Base-by-base conservation (phyloP, 2,888 invertebrate genomes). In the Andrena bicolor region DNA sequence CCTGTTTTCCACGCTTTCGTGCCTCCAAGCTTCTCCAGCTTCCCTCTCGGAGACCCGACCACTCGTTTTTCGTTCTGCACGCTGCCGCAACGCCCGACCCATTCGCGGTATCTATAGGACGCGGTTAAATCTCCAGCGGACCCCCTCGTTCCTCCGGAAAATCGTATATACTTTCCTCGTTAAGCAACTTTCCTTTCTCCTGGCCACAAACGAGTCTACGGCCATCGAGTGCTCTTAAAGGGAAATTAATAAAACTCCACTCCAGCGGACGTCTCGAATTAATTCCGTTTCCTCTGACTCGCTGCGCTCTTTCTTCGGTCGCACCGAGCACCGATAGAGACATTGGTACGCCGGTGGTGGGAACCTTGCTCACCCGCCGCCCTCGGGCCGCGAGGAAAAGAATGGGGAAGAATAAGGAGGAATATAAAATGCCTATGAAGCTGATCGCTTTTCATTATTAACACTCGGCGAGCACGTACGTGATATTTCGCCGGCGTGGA, bases 401-500 rank as follows among this genome's bases (percentile, higher is more conserved):
- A 8, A 7, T n/a, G n/a, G 41, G 7, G 13, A 16, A 32, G 13
- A 20, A 28, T 28, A 26, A 16, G 0, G 10, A 28, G 3, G 41
- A 26, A 68, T 69, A 65, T 65, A 65, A 76, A 64, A 73, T 58
- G 16, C 2, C 69, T 23, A 70, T 41, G 35, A 63, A 30, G 28
- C 66, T 53, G 76, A 80, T 80, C 86, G 76, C 76, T 84, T 75
- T 82, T 77, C 79, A 76, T 86, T 82, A 84, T 78, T 84, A 82
- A 84, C 81, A 13, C 69, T 84, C 72, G 53, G 70, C 60, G 66
- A 75, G 65, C 79, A 80, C 73, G 81, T 77, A 80, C 65, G 66
- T 70, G 77, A 66, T 73, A 73, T 73, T 75, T 77, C 82, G 65
- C 70, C 53, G n/a, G 58, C 71, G 69, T 65, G 79, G 69, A 83